Evolutionary conservation across 2,888 invertebrate species (phyloP).

Genomic region (Odontomyia ornata): DNA sequence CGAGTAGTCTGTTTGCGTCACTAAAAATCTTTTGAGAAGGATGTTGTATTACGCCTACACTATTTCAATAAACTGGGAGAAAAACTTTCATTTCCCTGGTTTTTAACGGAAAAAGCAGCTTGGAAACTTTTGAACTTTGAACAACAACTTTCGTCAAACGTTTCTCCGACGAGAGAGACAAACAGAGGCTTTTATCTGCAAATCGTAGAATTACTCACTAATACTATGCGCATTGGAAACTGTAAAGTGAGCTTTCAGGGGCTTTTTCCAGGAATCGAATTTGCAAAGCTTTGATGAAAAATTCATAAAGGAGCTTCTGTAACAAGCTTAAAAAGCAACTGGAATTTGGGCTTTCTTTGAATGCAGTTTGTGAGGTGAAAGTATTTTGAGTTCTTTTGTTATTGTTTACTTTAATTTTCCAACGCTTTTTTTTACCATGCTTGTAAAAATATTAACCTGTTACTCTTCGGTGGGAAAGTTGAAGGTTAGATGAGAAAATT

Average conservation of each 20-base stretch:
- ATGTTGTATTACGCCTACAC: neutral
- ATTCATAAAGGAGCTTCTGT: neutral
- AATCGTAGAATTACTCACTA: slow-evolving; percentile 9
- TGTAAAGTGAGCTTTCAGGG: neutral
- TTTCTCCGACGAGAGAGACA: no score
- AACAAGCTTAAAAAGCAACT: neutral
- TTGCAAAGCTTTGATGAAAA: neutral
- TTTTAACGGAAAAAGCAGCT: neutral
- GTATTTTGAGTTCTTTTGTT: no score
- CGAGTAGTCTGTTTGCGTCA: neutral
- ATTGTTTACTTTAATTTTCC: no score
- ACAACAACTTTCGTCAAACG: no score
- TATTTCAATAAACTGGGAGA: neutral
- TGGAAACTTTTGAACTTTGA: no score
- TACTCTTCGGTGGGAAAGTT: no score
- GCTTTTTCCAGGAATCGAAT: neutral
- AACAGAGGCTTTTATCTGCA: slow-evolving; percentile 5
- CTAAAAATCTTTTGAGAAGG: neutral
- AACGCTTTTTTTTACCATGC: no score
- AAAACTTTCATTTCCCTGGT: neutral
- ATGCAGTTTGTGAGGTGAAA: no score
- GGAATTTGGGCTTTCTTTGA: neutral
- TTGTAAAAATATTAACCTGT: no score
- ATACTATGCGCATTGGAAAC: slow-evolving; percentile 39
- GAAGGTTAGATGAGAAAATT: no score